Evolutionary conservation across 2,113 vertebrate genomes (phyloP).

Genomic region (Motacilla tschutschensis): DNA sequence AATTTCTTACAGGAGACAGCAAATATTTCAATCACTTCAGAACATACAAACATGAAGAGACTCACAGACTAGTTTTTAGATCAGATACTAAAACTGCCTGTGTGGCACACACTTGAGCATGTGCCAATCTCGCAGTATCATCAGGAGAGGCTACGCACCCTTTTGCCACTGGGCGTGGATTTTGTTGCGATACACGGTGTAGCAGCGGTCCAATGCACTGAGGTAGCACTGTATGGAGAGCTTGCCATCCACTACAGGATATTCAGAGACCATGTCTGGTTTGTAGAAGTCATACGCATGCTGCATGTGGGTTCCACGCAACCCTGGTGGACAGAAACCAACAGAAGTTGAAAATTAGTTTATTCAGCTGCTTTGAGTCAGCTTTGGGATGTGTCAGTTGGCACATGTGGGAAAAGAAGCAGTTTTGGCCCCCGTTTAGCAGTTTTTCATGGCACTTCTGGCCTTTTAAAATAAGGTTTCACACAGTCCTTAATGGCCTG

Average conservation of each 20-base stretch:
- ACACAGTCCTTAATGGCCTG: background rate
- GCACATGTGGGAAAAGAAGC: accelerated
- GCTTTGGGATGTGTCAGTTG: background rate
- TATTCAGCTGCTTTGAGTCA: background rate
- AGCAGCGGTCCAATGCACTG: slow-evolving; percentile 93
- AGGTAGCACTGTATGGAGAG: slow-evolving; percentile 97
- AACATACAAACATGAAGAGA: background rate
- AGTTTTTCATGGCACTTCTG: background rate
- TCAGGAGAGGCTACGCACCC: slow-evolving; percentile 69
- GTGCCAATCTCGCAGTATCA: background rate
- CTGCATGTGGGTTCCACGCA: slow-evolving; percentile 96
- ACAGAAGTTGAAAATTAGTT: background rate
- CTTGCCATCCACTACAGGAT: slow-evolving; percentile 94
- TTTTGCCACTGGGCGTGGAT: slow-evolving; percentile 91
- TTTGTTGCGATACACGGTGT: slow-evolving; percentile 91
- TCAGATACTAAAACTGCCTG: background rate
- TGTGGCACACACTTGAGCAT: background rate
- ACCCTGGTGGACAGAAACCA: slow-evolving; percentile 68
- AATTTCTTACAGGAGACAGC: background rate
- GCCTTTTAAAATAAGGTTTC: background rate
- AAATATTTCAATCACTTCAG: background rate
- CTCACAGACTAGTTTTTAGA: background rate
- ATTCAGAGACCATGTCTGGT: slow-evolving; percentile 94
- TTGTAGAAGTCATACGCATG: slow-evolving; percentile 98
- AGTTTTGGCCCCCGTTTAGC: background rate